phyloP scores from a whole-genome alignment of 2,113 vertebrate genomes.

The Pollimyrus isidori region DNA sequence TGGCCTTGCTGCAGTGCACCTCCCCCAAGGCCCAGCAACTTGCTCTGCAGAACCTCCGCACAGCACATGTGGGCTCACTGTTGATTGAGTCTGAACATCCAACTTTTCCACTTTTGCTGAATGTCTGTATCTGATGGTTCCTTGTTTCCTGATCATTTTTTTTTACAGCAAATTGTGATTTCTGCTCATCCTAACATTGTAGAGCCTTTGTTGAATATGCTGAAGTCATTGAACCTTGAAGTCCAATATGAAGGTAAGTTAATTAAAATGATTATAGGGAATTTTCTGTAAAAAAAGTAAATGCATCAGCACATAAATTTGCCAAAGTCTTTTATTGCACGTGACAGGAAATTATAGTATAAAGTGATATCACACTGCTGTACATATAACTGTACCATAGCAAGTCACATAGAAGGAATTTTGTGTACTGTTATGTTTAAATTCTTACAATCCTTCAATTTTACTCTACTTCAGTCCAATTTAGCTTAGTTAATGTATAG shows the following conservation, averaged over 20 bases:
- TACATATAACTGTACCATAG: not conserved
- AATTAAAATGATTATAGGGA: not conserved
- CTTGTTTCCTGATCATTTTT: not conserved
- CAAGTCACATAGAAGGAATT: not conserved
- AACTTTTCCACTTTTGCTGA: not conserved
- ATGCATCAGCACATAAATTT: not conserved
- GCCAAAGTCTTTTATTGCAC: not conserved
- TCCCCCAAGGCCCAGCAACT: slow-evolving; percentile 63
- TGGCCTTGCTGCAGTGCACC: slow-evolving; percentile 53
- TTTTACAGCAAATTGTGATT: slow-evolving; percentile 48
- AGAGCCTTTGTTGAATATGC: slow-evolving; percentile 52
- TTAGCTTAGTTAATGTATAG: not conserved
- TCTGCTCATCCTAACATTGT: slow-evolving; percentile 48
- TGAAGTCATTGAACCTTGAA: slow-evolving; percentile 58
- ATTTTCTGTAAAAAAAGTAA: not conserved
- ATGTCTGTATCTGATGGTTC: not conserved
- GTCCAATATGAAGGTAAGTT: slow-evolving; percentile 65
- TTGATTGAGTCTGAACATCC: not conserved
- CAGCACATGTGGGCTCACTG: slow-evolving; percentile 59
- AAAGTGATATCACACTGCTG: not conserved
- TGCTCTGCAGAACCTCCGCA: slow-evolving; percentile 57
- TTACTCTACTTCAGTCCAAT: not conserved
- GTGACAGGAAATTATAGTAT: not conserved
- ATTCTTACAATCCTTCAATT: not conserved
- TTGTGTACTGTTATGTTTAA: not conserved